Base-by-base conservation (phyloP, 2,888 invertebrate species). In the Cordilura impudica region DNA sequence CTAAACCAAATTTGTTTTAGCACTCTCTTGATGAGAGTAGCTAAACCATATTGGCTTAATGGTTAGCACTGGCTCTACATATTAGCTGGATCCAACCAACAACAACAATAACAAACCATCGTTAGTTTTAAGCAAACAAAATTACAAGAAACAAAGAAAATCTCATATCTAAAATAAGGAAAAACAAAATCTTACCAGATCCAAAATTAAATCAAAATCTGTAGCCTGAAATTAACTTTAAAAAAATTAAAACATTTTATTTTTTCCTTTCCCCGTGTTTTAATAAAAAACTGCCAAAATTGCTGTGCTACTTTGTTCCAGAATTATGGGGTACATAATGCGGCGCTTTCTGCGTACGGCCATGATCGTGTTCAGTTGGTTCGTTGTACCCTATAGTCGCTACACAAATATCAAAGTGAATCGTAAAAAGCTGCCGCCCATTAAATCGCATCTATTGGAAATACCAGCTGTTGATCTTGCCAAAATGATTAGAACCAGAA, bases 381-480 rank as follows among this genome's bases (percentile, higher is more conserved):
- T 92, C 69, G 91, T 93, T 81, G 89, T 91, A 76, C 93, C 93
- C 84, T 90, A 90, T 83, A 90, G 90, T 84, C 88, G 89, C 45
- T 86, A 88, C 82, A 88, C 88, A 84, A 90, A 89, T 84, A 92
- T 91, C 84, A 91, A 93, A 84, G 91, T 91, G 85, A 90, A 92
- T 82, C 91, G 91, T 70, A 91, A 91, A 86, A 92, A 91, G 89
- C 91, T 93, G 85, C 93, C 95, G 21, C 92, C 93, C 2, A 93
- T 95, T 8, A 90, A 90, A 43, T 93, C 94, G 86, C 92, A 93
- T 19, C 86, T 95, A 81, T 91, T 96, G 58, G 91, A 93, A 85
- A 92, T 93, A 84, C 93, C 94, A 76, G 95, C 95, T 47, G 93
- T 92, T 12, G 91, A 92, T 73, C 89, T 96, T 75, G 93, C 95